Percentiles rank a stretch among this genome's conserved stretches.
phyloP scores from a whole-genome alignment of 2,113 vertebrate species.

The Empidonax alnorum region DNA sequence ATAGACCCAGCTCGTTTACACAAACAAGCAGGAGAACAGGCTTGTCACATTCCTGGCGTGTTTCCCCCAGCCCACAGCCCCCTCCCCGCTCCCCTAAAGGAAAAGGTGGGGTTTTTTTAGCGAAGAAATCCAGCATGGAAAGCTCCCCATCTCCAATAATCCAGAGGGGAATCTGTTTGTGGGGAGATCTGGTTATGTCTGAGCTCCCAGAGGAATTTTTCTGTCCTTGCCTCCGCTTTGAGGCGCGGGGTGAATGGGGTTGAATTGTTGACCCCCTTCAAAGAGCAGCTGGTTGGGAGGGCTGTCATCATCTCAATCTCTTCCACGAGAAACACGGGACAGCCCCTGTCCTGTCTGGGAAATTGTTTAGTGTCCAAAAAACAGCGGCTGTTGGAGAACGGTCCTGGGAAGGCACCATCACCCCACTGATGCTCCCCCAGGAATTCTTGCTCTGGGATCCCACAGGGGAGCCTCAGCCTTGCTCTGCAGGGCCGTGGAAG shows the following conservation, averaged over 20 bases:
- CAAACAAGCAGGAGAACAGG: constrained; percentile 62
- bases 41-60: constrained; percentile 67
- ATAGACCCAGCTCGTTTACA: constrained; percentile 62
- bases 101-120: not conserved
- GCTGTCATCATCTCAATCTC: not conserved
- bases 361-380: not conserved
- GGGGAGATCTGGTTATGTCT: not conserved
- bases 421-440: fast-evolving
- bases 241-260: fast-evolving
- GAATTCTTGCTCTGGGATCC: not conserved
- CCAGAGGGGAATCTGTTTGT: fast-evolving
- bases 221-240: fast-evolving
- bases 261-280: not conserved
- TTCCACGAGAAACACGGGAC: fast-evolving
- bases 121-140: not conserved
- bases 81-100: not conserved
- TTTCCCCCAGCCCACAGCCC: constrained; percentile 2
- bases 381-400: fast-evolving
- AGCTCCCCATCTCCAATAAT: not conserved
- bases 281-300: not conserved
- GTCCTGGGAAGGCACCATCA: not conserved
- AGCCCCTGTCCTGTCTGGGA: not conserved
- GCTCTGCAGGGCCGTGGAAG: not conserved
- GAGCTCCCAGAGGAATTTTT: not conserved
- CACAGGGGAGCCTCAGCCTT: not conserved